Evolutionary conservation across 2,888 invertebrate species (phyloP).

Genomic region (Mythimna loreyi): DNA sequence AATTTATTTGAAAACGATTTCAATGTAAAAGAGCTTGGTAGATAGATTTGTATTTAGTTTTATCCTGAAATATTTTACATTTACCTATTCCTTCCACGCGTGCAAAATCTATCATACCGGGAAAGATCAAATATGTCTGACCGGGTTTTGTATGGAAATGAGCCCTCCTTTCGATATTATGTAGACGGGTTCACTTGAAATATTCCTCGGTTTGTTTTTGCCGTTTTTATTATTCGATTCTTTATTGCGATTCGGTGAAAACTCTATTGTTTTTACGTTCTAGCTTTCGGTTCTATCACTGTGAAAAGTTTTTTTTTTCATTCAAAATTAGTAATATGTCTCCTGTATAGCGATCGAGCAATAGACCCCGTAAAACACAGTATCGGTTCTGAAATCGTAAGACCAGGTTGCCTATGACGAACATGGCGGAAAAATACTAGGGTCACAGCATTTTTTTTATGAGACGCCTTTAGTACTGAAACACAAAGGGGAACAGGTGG

Average conservation of each 20-base stretch:
- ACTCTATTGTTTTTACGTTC: conserved; percentile 12
- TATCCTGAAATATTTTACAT: conserved; percentile 26
- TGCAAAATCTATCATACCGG: conserved; percentile 25
- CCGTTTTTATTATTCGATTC: conserved; percentile 35
- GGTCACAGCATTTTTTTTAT: too few species aligned
- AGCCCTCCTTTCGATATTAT: conserved; percentile 30
- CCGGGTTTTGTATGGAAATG: conserved; percentile 46
- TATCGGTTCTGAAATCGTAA: too few species aligned
- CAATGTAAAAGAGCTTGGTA: not conserved
- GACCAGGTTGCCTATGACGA: too few species aligned
- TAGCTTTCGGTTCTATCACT: conserved; percentile 1
- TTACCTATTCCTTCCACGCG: conserved; percentile 39
- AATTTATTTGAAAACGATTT: conserved; percentile 18
- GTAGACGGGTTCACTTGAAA: conserved; percentile 17
- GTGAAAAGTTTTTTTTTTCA: not conserved
- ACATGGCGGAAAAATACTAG: too few species aligned
- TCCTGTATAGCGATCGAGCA: too few species aligned
- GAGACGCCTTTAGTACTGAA: too few species aligned
- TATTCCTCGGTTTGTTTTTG: conserved; percentile 25
- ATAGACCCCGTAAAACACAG: too few species aligned
- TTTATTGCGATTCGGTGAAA: conserved; percentile 27
- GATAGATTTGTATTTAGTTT: conserved; percentile 19
- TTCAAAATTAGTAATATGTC: not conserved
- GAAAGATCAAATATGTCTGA: conserved; percentile 34
- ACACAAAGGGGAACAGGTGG: too few species aligned